These are phyloP conservation scores for Zalophus californianus DNA, from an alignment of 2,797 vertebrate species.

Conservation along the genomic window DNA sequence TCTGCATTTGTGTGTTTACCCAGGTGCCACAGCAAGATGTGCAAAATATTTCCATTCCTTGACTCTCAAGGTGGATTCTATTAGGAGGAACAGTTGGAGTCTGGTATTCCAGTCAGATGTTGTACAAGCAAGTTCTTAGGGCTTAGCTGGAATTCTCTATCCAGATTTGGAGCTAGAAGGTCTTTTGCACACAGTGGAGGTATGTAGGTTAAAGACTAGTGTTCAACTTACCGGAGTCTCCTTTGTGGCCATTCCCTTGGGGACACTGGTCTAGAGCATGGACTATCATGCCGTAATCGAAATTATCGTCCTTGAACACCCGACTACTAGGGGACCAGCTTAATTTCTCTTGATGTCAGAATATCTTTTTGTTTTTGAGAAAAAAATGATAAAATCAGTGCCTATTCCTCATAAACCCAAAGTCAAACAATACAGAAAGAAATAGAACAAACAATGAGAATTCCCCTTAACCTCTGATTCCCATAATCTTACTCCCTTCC, in stretches of 20 bases:
- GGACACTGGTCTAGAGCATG: background rate
- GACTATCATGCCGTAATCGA: background rate
- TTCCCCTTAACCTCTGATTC: background rate
- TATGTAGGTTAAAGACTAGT: background rate
- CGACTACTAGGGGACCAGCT: background rate
- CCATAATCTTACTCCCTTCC: background rate
- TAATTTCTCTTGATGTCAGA: background rate
- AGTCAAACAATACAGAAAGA: background rate
- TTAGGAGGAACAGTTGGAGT: slow-evolving; percentile 2
- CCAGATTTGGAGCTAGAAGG: background rate
- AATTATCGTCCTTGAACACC: background rate
- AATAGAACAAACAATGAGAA: background rate
- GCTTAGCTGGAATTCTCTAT: background rate
- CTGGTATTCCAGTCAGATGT: background rate
- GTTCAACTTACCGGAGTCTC: background rate
- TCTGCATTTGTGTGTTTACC: background rate
- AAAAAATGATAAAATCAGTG: background rate
- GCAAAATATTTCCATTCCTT: slow-evolving; percentile 69
- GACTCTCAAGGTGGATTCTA: slow-evolving; percentile 70
- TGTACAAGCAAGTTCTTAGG: background rate
- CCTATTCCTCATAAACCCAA: background rate
- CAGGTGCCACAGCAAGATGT: slow-evolving; percentile 53
- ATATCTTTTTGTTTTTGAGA: background rate
- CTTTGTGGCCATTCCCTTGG: background rate
- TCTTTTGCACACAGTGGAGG: background rate